Evolutionary conservation across 1,140 invertebrate genomes (phyloP), one percentile per base, ranked within the genome.

Genomic region (Drosophila santomea): DNA sequence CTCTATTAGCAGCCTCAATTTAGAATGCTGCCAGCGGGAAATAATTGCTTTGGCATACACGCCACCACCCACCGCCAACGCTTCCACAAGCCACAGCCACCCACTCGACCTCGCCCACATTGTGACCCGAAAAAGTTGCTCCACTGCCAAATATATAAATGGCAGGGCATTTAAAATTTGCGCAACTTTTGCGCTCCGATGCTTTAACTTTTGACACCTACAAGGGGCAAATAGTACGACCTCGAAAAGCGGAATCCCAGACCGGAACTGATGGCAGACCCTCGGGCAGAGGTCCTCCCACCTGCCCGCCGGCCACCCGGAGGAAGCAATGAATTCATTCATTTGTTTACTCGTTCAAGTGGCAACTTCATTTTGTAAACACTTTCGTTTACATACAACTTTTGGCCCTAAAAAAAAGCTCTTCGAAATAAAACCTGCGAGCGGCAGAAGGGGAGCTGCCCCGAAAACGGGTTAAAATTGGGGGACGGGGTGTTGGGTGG

Each of bases 341-440:
- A 88, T 88, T 88, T 88, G 85, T 88, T 88, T 88, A 88, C 85
- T 90, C 84, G 80, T 82, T 88, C 80, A 88, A 88, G 84, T 88
- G 84, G 84, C 84, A 88, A 89, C 85, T 88, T 88, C 84, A 88
- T 88, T 88, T 84, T 88, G 84, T 88, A 88, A 88, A 88, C 84
- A 88, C 84, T 88, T 88, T 88, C 84, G 84, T 88, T 88, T 88
- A 89, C 84, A 88, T 89, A 88, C 80, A 89, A 88, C 80, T 88
- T 88, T 80, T 73, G 75, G 63, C 67, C 39, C 66, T 35, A 52
- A 64, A 81, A 76, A 68, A 77, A 67, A 67, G 4, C 62, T 45
- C 61, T 14, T 20, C 54, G 52, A 57, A 62, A 75, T 59, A 56
- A 75, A 82, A 82, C 47, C 78, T 78, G 54, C 72, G 61, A 73